A percentile compares a stretch with the other conserved stretches of the same genome.
These are phyloP conservation scores for Aporrectodea caliginosa DNA, from an alignment of 1,140 invertebrate genomes.

Conservation along the genomic window DNA sequence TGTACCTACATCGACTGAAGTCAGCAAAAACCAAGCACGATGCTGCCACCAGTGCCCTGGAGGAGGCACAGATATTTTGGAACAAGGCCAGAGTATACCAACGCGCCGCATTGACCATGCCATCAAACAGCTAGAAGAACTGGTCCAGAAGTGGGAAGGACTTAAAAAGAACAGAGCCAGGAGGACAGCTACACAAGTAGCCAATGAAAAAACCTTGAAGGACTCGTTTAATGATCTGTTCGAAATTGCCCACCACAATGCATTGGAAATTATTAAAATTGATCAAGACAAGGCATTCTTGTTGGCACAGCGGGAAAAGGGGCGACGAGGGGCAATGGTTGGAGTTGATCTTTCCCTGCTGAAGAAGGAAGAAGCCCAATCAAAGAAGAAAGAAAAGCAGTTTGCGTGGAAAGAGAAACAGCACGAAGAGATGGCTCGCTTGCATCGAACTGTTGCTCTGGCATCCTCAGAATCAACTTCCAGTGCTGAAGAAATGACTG, in stretches of 20 bases:
- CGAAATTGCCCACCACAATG: neutral
- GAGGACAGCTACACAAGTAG: neutral
- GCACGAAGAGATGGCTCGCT: too few relatives aligned
- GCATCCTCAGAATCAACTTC: neutral
- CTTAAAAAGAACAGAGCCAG: neutral
- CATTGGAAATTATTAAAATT: neutral
- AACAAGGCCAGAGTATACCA: constrained; percentile 1
- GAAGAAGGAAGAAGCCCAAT: neutral
- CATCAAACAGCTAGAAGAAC: neutral
- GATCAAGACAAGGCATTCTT: constrained; percentile 5
- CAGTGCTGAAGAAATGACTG: too few relatives aligned
- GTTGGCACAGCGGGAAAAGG: neutral
- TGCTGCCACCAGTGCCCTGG: too few relatives aligned
- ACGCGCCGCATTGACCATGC: neutral
- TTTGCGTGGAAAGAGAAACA: neutral
- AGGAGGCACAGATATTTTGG: constrained; percentile 1
- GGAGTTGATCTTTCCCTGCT: neutral
- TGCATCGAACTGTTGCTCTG: neutral
- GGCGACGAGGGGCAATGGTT: neutral
- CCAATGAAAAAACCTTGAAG: neutral
- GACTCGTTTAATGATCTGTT: constrained; percentile 1
- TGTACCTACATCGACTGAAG: neutral
- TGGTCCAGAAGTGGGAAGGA: neutral
- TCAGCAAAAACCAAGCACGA: too few relatives aligned
- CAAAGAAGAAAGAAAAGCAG: neutral